These are phyloP conservation scores for Hipparchia semele DNA, from an alignment of 2,888 invertebrate genomes.

Conservation along the genomic window DNA sequence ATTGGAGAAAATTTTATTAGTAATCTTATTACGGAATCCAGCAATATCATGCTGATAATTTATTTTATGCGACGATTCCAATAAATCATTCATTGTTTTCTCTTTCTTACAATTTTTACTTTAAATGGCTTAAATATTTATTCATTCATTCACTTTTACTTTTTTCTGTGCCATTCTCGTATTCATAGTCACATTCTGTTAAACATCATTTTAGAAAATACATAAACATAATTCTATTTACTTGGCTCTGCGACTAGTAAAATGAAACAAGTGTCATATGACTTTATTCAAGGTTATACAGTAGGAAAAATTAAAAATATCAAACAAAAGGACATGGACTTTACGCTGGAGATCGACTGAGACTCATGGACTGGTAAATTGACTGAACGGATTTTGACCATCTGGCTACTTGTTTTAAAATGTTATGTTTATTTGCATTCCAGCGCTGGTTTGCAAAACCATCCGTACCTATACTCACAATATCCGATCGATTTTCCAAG, in stretches of 20 bases:
- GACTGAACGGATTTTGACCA: slow-evolving; percentile 14
- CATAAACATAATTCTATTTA: background rate
- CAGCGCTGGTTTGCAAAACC: slow-evolving; percentile 79
- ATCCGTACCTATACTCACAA: slow-evolving; percentile 80
- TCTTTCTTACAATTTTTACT: background rate
- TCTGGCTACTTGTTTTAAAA: slow-evolving; percentile 32
- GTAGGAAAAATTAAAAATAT: too few species aligned
- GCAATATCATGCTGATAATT: slow-evolving; percentile 21
- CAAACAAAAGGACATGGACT: background rate
- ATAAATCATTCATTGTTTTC: slow-evolving; percentile 14
- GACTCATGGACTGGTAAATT: slow-evolving; percentile 20
- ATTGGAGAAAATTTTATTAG: slow-evolving; percentile 26
- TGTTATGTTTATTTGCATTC: slow-evolving; percentile 64
- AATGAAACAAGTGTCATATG: background rate
- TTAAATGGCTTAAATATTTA: background rate
- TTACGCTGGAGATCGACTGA: slow-evolving; percentile 8
- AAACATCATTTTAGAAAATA: background rate
- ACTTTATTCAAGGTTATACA: too few species aligned
- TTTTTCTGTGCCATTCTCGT: background rate
- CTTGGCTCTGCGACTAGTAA: background rate
- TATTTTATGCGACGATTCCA: background rate
- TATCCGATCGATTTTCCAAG: slow-evolving; percentile 82
- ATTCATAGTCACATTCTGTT: background rate
- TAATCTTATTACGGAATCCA: slow-evolving; percentile 6
- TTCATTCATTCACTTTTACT: slow-evolving; percentile 1